These are phyloP conservation scores for Plutomurus gul DNA, from an alignment of 1,140 invertebrate species.

Conservation along the genomic window DNA sequence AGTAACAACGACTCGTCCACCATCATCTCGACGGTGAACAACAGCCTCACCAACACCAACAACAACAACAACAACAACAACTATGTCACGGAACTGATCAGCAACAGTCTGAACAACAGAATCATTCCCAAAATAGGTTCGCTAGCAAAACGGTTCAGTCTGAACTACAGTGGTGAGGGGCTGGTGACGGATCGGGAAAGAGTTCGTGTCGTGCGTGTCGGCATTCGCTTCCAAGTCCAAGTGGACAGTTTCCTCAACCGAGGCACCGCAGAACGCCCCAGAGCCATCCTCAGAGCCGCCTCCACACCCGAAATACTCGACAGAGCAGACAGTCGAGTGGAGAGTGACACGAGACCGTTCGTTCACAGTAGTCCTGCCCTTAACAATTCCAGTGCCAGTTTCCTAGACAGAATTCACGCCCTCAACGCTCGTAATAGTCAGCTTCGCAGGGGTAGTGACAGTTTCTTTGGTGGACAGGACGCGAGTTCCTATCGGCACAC, in stretches of 20 bases:
- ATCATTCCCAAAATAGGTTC: conserved; percentile 31
- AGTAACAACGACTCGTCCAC: background rate
- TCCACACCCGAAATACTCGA: background rate
- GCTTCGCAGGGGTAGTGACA: background rate
- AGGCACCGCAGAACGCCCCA: background rate
- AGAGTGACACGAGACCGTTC: background rate
- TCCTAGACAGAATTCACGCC: background rate
- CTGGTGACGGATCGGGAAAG: conserved; percentile 38
- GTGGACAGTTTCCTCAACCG: conserved; percentile 39
- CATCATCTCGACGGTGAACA: background rate
- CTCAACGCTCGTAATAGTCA: background rate
- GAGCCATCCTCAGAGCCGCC: background rate
- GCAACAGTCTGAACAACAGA: background rate
- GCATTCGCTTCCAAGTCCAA: conserved; percentile 48
- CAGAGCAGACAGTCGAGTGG: background rate
- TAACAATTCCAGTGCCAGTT: background rate
- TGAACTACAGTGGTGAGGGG: conserved; percentile 40
- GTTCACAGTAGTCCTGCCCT: background rate
- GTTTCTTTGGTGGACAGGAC: too few species aligned
- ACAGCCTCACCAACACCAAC: background rate
- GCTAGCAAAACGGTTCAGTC: conserved; percentile 42
- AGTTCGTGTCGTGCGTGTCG: conserved; percentile 34
- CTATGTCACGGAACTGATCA: conserved; percentile 20
- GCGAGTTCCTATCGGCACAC: too few species aligned
- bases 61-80: background rate